Evolutionary conservation across 2,797 vertebrate species (phyloP), one percentile per base, ranked within the genome.

Genomic region (Loriculus beryllinus): DNA sequence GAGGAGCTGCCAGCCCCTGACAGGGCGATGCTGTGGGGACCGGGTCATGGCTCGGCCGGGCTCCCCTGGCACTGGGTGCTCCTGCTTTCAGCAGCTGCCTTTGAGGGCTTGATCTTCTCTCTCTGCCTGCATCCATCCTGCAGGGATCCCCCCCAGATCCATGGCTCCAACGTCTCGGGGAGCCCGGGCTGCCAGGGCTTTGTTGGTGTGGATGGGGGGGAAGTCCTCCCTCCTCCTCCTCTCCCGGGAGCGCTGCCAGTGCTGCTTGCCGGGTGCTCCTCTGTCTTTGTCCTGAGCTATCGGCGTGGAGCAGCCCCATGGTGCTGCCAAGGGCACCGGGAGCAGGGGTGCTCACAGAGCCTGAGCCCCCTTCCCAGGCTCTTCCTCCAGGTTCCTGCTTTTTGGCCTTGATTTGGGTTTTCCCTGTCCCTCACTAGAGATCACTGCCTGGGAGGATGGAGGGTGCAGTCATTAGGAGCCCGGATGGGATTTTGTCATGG

Each of bases 41-140:
- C 0, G 0, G 78, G 64, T 90, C 75, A 20, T 0, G 2, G 63
- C 45, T 78, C 0, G 1, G 31, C 62, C 0, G 0, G 31, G 51
- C 74, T 83, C 59, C 59, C 49, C 45, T 78, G 0, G 0, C 33
- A 40, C 28, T 0, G 0, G 10, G 37, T 48, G 62, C 75, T 64
- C 19, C 67, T 75, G 57, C 70, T 45, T 60, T 71, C 2, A 3
- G 71, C 4, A 3, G 63, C 42, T 35, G 60, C 51, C 49, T 52
- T 45, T 19, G 48, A 33, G 23, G 51, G 8, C 52, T 68, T 28
- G 16, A 33, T 51, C 48, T 17, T 86, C 51, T 35, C 54, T 88
- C 2, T 0, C 13, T 5, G 8, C 42, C 0, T 31, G 78, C 64
- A 28, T 59, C 28, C 18, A 7, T 17, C 59, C 69, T 47, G 43